Evolutionary conservation across 35 echinoderm and acorn worm genomes (phyloP), one percentile per base, ranked within the genome.

Genomic region (Ophioderma brevispina): DNA sequence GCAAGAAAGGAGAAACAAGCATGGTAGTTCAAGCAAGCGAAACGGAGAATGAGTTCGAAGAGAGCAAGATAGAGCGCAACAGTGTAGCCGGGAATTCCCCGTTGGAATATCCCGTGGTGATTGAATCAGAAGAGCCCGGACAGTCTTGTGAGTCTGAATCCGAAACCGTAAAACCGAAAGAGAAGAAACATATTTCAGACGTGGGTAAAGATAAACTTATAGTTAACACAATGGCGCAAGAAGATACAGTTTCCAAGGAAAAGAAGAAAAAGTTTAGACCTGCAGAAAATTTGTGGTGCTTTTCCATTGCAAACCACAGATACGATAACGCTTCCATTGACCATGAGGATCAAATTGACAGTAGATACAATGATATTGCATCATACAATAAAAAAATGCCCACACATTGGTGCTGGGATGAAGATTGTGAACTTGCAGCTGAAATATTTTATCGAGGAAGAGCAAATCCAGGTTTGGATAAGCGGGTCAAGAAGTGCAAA

Each of bases 221-320:
- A 15, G 15, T 30, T 30, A 70, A 6, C 10, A 70, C 15, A 13
- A 70, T 70, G 59, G 59, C 59, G 15, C 5, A 70, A 30, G 46
- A 52, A 52, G 77, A 79, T 31, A 19, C 25, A 8, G 15, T 35
- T 19, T n/a, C 37, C 0, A 33, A 85, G 21, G 32, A 85, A 23
- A 63, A 85, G 32, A 85, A 85, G 83, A 85, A 63, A 36, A 25
- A 37, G 1, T 64, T 64, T n/a, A 85, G 28, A 59, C 43, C 33
- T 25, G 83, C 83, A 18, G 33, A 52, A 6, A 40, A 85, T n/a
- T 34, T 85, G 52, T 40, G 18, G 46, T 64, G 35, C 13, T 85
- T 32, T 37, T 64, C 83, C 10, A 37, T 85, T 11, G 23, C 18
- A 6, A 18, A 36, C 28, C 33, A 8, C 35, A 38, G n/a, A 40